Percentiles rank a stretch among this genome's conserved stretches.
Conservation (phyloP, 2,797 vertebrate genomes). For the Chromobotia macracanthus region DNA sequence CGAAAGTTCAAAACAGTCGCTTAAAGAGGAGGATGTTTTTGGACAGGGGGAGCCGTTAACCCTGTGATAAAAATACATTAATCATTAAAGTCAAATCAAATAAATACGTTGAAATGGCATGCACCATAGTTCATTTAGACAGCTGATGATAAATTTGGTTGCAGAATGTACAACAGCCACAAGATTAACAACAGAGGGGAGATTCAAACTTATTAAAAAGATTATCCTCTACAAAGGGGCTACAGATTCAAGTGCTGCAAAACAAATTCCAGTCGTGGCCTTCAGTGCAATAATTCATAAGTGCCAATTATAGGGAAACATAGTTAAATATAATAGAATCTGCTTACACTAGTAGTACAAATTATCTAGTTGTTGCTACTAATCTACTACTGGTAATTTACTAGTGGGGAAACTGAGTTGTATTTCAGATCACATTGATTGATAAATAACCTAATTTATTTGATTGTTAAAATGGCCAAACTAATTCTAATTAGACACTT, state of each 20-base stretch:
- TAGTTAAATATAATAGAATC: neutral
- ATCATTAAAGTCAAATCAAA: slow-evolving; percentile 57
- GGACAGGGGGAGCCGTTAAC: slow-evolving; percentile 78
- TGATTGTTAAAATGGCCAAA: neutral
- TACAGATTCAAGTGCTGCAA: slow-evolving; percentile 68
- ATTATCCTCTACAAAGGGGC: slow-evolving; percentile 55
- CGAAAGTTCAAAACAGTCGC: neutral
- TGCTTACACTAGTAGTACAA: neutral
- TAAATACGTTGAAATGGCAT: slow-evolving; percentile 74
- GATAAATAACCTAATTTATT: slow-evolving; percentile 7
- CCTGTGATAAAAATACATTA: slow-evolving; percentile 62
- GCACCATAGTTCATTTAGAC: slow-evolving; percentile 70
- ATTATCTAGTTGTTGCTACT: neutral
- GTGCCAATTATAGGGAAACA: slow-evolving; percentile 63
- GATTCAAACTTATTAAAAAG: slow-evolving; percentile 51
- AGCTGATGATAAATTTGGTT: slow-evolving; percentile 54
- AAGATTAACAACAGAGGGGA: slow-evolving; percentile 3
- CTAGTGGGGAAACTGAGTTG: neutral
- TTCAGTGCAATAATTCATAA: slow-evolving; percentile 60
- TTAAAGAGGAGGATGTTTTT: slow-evolving; percentile 65
- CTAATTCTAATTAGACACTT: slow-evolving; percentile 75
- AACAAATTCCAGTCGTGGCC: slow-evolving; percentile 57
- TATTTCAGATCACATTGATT: slow-evolving; percentile 35
- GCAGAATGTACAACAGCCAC: neutral
- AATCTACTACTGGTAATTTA: neutral